Evolutionary conservation across 1,140 invertebrate genomes (phyloP).

Genomic region (Lethrus apterus): DNA sequence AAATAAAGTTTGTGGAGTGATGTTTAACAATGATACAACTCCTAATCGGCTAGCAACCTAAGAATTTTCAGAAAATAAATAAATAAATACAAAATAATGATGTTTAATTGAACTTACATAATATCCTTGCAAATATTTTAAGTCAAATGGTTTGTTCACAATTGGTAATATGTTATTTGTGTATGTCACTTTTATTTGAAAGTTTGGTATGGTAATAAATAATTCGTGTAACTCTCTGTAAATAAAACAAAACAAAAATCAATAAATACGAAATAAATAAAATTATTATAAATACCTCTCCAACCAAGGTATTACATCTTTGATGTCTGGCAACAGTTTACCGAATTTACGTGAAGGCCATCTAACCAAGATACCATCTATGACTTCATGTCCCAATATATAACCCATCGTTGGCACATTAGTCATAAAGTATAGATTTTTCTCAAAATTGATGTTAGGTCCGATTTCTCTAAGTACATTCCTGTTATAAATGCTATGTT

Average conservation of each 20-base stretch:
- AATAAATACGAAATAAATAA: not conserved
- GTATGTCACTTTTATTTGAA: not conserved
- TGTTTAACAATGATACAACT: not conserved
- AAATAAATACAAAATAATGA: not conserved
- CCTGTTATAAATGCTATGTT: not conserved
- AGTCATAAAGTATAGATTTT: slow-evolving; percentile 1
- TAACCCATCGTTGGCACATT: slow-evolving; percentile 4
- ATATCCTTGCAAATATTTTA: slow-evolving; percentile 2
- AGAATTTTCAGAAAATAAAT: not conserved
- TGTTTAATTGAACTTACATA: slow-evolving; percentile 12
- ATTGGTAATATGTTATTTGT: not conserved
- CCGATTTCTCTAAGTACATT: not conserved
- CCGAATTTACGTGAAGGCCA: slow-evolving; percentile 3
- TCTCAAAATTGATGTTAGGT: not conserved
- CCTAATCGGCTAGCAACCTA: not conserved
- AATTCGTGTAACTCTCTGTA: slow-evolving; percentile 1
- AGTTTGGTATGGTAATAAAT: slow-evolving; percentile 2
- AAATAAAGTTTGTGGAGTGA: not conserved
- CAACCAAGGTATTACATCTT: not conserved
- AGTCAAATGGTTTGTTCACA: not conserved
- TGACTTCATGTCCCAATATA: not conserved
- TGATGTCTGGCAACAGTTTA: not conserved
- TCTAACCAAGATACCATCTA: not conserved
- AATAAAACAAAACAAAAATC: not conserved
- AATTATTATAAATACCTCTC: not conserved